phyloP scores from a whole-genome alignment of 2,113 vertebrate genomes.

The Heterotilapia buettikoferi region DNA sequence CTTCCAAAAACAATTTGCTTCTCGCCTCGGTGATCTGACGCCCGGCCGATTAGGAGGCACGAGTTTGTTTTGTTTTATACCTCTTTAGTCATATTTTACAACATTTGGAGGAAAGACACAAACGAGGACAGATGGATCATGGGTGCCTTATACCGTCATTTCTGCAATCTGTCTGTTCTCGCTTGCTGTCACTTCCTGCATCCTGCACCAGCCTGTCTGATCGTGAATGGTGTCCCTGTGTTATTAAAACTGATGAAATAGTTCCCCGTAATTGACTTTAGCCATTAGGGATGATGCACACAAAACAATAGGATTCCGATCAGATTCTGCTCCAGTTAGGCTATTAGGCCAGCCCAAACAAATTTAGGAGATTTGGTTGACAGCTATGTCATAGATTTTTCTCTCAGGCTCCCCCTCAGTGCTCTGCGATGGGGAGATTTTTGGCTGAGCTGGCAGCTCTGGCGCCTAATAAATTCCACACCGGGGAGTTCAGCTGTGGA shows the following conservation, averaged over 20 bases:
- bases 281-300: constrained; percentile 55
- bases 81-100: neutral
- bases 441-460: constrained; percentile 59
- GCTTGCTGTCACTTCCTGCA: constrained; percentile 27
- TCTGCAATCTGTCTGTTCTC: constrained; percentile 25
- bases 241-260: constrained; percentile 64
- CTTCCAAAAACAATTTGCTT: neutral
- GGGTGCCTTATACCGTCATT: constrained; percentile 27
- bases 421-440: constrained; percentile 38
- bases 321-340: constrained; percentile 68
- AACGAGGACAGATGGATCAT: constrained; percentile 35
- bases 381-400: constrained; percentile 57
- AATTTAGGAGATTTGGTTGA: constrained; percentile 66
- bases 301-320: constrained; percentile 59
- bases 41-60: neutral
- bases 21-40: neutral
- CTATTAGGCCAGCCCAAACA: constrained; percentile 62
- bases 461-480: constrained; percentile 38
- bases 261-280: constrained; percentile 54
- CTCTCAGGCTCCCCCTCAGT: constrained; percentile 3
- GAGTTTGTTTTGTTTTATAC: neutral
- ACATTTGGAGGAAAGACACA: constrained; percentile 3
- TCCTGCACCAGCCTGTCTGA: constrained; percentile 1
- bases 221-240: constrained; percentile 4
- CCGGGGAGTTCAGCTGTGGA: constrained; percentile 16